Percentiles rank a stretch among this genome's conserved stretches.
These are phyloP conservation scores for Desmodus rotundus DNA, from an alignment of 2,113 vertebrate species.

Conservation along the genomic window DNA sequence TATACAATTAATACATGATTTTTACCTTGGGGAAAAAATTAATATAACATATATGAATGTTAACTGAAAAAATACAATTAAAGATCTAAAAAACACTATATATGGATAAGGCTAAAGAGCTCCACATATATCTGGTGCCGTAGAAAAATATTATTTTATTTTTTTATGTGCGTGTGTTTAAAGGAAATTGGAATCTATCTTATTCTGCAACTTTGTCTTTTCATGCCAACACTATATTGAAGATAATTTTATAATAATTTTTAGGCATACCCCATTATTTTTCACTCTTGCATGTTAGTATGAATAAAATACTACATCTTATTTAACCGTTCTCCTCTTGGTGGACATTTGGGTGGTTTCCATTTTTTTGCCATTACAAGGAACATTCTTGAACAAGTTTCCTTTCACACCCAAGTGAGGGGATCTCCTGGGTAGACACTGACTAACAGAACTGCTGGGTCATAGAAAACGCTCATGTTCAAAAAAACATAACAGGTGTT, in stretches of 20 bases:
- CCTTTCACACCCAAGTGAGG: neutral
- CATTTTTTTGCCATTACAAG: neutral
- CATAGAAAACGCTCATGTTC: neutral
- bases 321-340: neutral
- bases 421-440: neutral
- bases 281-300: neutral
- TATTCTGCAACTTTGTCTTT: neutral
- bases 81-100: no score
- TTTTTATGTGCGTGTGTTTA: neutral
- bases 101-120: neutral
- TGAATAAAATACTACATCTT: neutral
- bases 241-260: neutral
- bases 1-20: neutral
- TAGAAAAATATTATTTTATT: neutral
- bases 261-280: neutral
- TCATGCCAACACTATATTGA: neutral
- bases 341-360: neutral
- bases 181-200: neutral
- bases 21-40: neutral
- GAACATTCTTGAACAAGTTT: neutral
- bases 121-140: neutral
- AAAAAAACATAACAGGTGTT: neutral
- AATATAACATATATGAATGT: neutral
- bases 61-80: no score
- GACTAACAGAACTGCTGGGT: neutral